These are phyloP conservation scores for Drosophila dunni DNA, from an alignment of 1,140 invertebrate genomes.

Conservation along the genomic window DNA sequence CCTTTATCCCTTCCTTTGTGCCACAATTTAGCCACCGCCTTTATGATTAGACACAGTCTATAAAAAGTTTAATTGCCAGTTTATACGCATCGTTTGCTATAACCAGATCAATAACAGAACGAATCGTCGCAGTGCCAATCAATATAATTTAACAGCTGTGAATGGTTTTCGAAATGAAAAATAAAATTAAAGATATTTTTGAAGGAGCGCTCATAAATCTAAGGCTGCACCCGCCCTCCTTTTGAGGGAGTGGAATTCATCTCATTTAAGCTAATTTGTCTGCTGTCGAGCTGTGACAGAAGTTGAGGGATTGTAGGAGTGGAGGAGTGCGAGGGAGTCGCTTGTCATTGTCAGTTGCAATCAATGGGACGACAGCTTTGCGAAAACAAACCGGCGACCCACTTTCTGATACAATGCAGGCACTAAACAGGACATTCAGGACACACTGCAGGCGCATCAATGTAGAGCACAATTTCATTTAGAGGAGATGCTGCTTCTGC, in stretches of 20 bases:
- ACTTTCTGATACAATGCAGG: constrained; percentile 48
- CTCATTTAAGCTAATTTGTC: constrained; percentile 64
- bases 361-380: constrained; percentile 54
- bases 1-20: not conserved
- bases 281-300: constrained; percentile 36
- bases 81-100: constrained; percentile 17
- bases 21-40: not conserved
- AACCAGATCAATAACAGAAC: constrained; percentile 25
- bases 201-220: constrained; percentile 26
- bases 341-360: constrained; percentile 41
- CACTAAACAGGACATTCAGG: constrained; percentile 27
- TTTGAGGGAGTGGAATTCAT: constrained; percentile 31
- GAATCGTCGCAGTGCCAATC: constrained; percentile 16
- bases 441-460: constrained; percentile 42
- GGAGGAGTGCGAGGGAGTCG: constrained; percentile 12
- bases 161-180: constrained; percentile 2
- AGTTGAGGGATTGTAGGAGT: constrained; percentile 18
- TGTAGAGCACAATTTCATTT: constrained; percentile 61
- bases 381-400: constrained; percentile 57
- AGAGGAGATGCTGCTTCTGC: constrained; percentile 26
- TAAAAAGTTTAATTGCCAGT: constrained; percentile 36
- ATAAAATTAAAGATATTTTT: constrained; percentile 17
- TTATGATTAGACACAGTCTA: constrained; percentile 21
- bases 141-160: constrained; percentile 33
- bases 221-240: constrained; percentile 1